These are phyloP conservation scores for Bellardia bayeri DNA, from an alignment of 2,888 invertebrate species.

Conservation along the genomic window DNA sequence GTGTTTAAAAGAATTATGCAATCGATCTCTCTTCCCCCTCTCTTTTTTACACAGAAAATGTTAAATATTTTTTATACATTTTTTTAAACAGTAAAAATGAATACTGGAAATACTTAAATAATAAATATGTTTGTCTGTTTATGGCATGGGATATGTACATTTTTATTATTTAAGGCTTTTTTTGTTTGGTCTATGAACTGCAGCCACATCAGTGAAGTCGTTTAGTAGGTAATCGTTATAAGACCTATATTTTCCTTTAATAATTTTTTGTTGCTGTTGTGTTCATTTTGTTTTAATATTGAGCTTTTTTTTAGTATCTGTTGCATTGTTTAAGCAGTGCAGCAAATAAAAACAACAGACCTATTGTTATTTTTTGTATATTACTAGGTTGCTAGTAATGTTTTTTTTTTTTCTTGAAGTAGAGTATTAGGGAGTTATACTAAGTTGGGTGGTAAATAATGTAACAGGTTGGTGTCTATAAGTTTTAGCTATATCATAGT, in stretches of 20 bases:
- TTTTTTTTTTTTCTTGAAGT: not conserved
- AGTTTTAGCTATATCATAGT: too few relatives aligned
- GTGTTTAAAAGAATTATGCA: constrained; percentile 56
- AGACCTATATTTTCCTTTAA: constrained; percentile 70
- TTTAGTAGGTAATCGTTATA: constrained; percentile 73
- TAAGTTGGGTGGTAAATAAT: not conserved
- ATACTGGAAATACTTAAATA: constrained; percentile 56
- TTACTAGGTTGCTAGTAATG: constrained; percentile 47
- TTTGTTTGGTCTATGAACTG: constrained; percentile 28
- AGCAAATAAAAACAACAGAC: constrained; percentile 32
- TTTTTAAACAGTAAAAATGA: not conserved
- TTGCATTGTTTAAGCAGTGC: constrained; percentile 66
- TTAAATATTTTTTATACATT: constrained; percentile 38
- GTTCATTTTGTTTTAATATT: constrained; percentile 52
- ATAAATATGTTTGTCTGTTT: constrained; percentile 52
- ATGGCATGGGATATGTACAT: constrained; percentile 30
- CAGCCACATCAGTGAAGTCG: constrained; percentile 66
- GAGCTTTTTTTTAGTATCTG: constrained; percentile 52
- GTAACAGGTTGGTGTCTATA: not conserved
- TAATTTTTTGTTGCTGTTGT: constrained; percentile 28
- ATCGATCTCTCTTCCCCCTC: constrained; percentile 55
- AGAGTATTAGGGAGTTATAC: not conserved
- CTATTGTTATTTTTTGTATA: constrained; percentile 66
- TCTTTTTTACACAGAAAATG: not conserved
- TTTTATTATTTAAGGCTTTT: constrained; percentile 20